These are phyloP conservation scores for Peucedramus taeniatus DNA, from an alignment of 2,113 vertebrate genomes.

Conservation along the genomic window DNA sequence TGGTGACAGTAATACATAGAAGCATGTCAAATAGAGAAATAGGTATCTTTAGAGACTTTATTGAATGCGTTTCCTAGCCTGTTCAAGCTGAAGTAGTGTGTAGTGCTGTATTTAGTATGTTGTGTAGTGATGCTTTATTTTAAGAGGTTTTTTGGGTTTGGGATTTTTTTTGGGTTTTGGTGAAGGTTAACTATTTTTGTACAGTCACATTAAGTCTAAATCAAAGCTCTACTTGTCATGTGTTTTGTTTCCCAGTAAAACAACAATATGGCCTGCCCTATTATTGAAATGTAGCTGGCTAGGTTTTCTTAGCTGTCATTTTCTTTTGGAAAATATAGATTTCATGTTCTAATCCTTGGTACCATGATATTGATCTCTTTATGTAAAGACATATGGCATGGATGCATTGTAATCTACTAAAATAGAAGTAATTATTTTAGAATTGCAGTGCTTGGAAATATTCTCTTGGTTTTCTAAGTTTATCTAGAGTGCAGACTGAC, in stretches of 20 bases:
- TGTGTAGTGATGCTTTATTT: not conserved
- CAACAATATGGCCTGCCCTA: not conserved
- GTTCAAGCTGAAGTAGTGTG: not conserved
- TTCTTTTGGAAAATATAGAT: not conserved
- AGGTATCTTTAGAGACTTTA: not conserved
- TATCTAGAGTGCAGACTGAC: not conserved
- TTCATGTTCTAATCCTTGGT: not conserved
- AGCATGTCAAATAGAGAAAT: conserved; percentile 25
- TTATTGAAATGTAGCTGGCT: not conserved
- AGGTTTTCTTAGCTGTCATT: not conserved
- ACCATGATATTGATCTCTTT: not conserved
- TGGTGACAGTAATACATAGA: conserved; percentile 36
- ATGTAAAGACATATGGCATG: not conserved
- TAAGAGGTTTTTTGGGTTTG: not conserved
- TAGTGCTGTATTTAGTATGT: not conserved
- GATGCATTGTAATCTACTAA: not conserved
- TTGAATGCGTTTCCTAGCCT: not conserved
- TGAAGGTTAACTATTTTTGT: not conserved
- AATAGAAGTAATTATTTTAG: not conserved
- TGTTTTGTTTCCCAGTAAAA: not conserved
- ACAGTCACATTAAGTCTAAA: not conserved
- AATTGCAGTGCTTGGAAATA: not conserved
- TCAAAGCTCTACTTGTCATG: not conserved
- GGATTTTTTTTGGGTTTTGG: not conserved
- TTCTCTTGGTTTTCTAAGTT: not conserved